Conservation (phyloP, 2,888 invertebrate species). For the Platycheirus rosarum region DNA sequence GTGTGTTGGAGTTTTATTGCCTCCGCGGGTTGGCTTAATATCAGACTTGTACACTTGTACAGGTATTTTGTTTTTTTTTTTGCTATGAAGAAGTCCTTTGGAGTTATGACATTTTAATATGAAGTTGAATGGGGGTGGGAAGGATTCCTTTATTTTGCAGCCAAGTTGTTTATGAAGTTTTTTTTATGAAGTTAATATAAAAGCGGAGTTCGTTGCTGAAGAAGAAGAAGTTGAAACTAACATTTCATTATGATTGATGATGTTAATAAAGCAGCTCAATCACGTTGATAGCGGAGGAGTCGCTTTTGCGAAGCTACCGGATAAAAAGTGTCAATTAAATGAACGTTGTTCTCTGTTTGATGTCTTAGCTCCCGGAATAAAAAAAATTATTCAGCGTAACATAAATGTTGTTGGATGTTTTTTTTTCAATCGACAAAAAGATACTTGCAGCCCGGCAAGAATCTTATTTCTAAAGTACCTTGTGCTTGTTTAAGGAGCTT, state of each 20-base stretch:
- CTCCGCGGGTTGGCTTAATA: neutral
- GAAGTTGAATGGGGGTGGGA: too few species aligned
- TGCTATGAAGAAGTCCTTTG: slow-evolving; percentile 23
- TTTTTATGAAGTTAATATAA: slow-evolving; percentile 10
- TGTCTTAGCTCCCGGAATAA: too few species aligned
- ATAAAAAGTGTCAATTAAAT: slow-evolving; percentile 22
- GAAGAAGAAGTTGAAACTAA: neutral
- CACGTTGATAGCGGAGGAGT: neutral
- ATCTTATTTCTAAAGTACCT: slow-evolving; percentile 41
- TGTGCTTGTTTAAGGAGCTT: slow-evolving; percentile 59
- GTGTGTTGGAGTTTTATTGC: slow-evolving; percentile 60
- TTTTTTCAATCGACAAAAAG: slow-evolving; percentile 29
- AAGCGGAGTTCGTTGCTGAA: neutral
- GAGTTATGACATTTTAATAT: slow-evolving; percentile 68
- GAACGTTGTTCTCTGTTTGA: neutral
- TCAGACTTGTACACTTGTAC: neutral
- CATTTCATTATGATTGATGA: slow-evolving; percentile 31
- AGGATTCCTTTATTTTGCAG: slow-evolving; percentile 13
- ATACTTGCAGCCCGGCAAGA: slow-evolving; percentile 29
- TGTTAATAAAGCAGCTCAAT: slow-evolving; percentile 19
- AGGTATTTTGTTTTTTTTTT: slow-evolving; percentile 18
- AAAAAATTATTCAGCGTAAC: slow-evolving; percentile 26
- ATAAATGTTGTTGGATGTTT: slow-evolving; percentile 34
- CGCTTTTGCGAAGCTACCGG: neutral
- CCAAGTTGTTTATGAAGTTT: slow-evolving; percentile 9